Base-by-base conservation (phyloP, 2,888 invertebrate species). In the Morpho achilles region DNA sequence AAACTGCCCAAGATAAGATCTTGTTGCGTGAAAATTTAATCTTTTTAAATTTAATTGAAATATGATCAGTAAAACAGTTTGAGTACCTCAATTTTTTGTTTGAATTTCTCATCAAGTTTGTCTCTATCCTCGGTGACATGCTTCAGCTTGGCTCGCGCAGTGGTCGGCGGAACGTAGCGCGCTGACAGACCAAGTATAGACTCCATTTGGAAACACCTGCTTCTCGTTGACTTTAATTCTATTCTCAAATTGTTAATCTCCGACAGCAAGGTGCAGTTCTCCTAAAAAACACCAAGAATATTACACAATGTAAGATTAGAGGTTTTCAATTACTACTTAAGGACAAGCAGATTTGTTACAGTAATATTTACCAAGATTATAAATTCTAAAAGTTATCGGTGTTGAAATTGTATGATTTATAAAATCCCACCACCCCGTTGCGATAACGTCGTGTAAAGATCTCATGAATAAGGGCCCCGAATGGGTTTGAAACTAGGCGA, bases 201-300 rank as follows among this genome's bases (percentile, higher is more conserved):
- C 76, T 95, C 95, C 91, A 96, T 93, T 75, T 95, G 94, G 62
- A 91, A 91, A 67, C 95, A 94, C 43, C 93, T 91, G n/a, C 91
- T 91, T 8, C 94, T 91, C 9, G 94, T 92, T 0, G 91, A 81
- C 75, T 94, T 94, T 61, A 96, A 79, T 75, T 95, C 94, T 39
- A 92, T 91, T 42, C 96, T 92, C 47, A 97, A 77, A 58, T 92
- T 92, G 74, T 97, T 96, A 23, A 97, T 93, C 80, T 97, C 97
- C 1, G 93, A 91, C 42, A 97, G 88, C 4, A 98, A 87, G 0
- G 92, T 84, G 43, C 95, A 93, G 78, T 97, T 97, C 73, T 98
- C 96, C 91, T 91, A 66, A 32, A 16, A 71, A 61, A 23, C 46
- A 51, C 7, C 4, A 43, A 42, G 6, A n/a, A 8, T 9, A 39